Percentiles rank a stretch among this genome's conserved stretches.
Conservation (phyloP, 2,888 invertebrate species). For the Meta bourneti region DNA sequence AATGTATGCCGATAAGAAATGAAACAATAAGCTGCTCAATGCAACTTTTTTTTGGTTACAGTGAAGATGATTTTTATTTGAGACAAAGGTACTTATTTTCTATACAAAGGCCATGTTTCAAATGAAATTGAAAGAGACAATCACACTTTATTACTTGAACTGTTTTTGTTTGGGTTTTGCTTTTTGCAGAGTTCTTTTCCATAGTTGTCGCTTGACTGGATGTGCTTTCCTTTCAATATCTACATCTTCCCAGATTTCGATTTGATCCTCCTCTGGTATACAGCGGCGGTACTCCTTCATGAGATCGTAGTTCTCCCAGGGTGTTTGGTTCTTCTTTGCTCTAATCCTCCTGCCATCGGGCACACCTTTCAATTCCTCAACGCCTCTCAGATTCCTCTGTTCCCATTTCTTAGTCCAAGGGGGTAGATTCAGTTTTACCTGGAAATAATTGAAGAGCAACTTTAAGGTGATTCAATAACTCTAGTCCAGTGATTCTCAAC, state of each 20-base stretch:
- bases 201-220: slow-evolving; percentile 46
- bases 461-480: too few species aligned
- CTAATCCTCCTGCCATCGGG: background rate
- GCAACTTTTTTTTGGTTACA: too few species aligned
- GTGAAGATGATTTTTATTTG: background rate
- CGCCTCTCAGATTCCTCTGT: slow-evolving; percentile 87
- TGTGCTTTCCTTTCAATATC: slow-evolving; percentile 83
- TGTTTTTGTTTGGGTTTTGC: slow-evolving; percentile 23
- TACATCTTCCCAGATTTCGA: slow-evolving; percentile 91
- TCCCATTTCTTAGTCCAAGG: slow-evolving; percentile 98
- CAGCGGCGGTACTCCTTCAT: slow-evolving; percentile 94
- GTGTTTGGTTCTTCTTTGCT: slow-evolving; percentile 81
- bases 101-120: background rate
- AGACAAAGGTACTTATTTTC: background rate
- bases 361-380: slow-evolving; percentile 80
- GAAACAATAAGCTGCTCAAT: too few species aligned
- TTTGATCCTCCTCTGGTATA: slow-evolving; percentile 93
- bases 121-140: background rate
- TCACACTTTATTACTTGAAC: background rate
- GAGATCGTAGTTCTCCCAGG: slow-evolving; percentile 94
- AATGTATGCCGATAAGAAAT: too few species aligned
- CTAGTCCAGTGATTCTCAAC: too few species aligned
- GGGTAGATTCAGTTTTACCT: slow-evolving; percentile 84
- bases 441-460: slow-evolving; percentile 33
- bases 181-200: slow-evolving; percentile 68